Evolutionary conservation across 2,888 invertebrate species (phyloP), one percentile per base, ranked within the genome.

Genomic region (Scrobipalpa costella): DNA sequence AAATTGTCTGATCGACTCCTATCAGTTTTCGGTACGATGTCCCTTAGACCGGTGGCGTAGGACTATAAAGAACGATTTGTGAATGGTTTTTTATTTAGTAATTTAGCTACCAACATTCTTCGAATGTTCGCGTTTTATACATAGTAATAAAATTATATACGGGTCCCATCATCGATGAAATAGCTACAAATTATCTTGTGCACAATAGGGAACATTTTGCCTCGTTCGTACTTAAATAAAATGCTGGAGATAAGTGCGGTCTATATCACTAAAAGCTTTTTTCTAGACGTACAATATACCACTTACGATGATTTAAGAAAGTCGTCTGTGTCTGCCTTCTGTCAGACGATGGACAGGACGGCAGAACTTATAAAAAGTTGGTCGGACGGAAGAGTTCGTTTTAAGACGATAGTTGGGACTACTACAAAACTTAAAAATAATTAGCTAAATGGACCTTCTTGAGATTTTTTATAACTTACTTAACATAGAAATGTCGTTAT

Each of bases 241-340:
- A 44, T 44, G 15, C 44, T 44, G 44, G 6, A 44, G n/a, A 44
- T 44, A 55, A 55, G 55, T 55, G 33, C 55, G 55, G 55, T 55
- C 55, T 55, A 55, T 34, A 15, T 1, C 15, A 27, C 33, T 27
- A 55, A 55, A 55, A 55, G 55, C 55, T 55, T 55, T 55, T 52
- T 27, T 55, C 55, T 33, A 33, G 34, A 55, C 17, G 19, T 55
- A 55, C 55, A 55, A 34, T 55, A 52, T 55, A 55, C 55, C 55
- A 55, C 55, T 55, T 55, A 55, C 27, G 55, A 34, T 55, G 55
- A 55, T 55, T 55, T 34, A 55, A 55, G 34, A 55, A 34, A 27
- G 55, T 27, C 55, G 34, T 52, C 21, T 52, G 21, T 27, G 55
- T 27, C 55, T 55, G 55, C 55, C 27, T 33, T 52, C 11, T 55